Evolutionary conservation across 2,113 vertebrate species (phyloP), one percentile per base, ranked within the genome.

Genomic region (Tetraodon nigroviridis): DNA sequence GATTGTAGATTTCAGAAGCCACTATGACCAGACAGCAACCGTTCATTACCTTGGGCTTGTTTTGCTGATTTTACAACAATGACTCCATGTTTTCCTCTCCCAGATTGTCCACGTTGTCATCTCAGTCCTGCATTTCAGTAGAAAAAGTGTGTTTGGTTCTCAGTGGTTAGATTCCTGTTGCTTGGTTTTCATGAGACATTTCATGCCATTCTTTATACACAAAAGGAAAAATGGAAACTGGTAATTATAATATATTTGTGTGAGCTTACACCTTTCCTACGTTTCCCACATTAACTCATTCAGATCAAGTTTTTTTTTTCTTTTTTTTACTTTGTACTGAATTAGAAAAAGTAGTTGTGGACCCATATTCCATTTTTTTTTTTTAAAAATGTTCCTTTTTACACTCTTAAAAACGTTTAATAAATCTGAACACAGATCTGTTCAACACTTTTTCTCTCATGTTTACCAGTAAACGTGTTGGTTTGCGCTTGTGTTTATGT

Each of bases 261-360:
- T 54, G 17, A 24, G 20, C 46, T 51, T 15, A 19, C 7, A 15
- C 1, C 45, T 41, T 53, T 8, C 19, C 53, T 16, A 56, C 15
- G 50, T 60, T 58, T 51, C 7, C 65, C 51, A 71, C 20, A 17
- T 79, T 67, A 48, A 76, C 51, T 19, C 58, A 37, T 11, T 37
- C 21, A 79, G 24, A 82, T 84, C 78, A 89, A 82, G 75, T 57
- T 29, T 85, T 84, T 78, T 73, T 69, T 44, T 13, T 44, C 66
- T 21, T 78, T 60, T 74, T 63, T 52, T 52, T 18, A 17, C 14
- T 51, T 12, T 22, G 27, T 15, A 27, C 1, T 16, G 5, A 51
- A 49, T 16, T 27, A n/a, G 22, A 29, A 50, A 18, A 58, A 51
- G 50, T 46, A 61, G 55, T 62, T 58, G 60, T 75, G 44, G 29